Percentiles rank a stretch among this genome's conserved stretches.
Evolutionary conservation across 2,888 invertebrate species (phyloP).

Genomic region (Timandra comae): DNA sequence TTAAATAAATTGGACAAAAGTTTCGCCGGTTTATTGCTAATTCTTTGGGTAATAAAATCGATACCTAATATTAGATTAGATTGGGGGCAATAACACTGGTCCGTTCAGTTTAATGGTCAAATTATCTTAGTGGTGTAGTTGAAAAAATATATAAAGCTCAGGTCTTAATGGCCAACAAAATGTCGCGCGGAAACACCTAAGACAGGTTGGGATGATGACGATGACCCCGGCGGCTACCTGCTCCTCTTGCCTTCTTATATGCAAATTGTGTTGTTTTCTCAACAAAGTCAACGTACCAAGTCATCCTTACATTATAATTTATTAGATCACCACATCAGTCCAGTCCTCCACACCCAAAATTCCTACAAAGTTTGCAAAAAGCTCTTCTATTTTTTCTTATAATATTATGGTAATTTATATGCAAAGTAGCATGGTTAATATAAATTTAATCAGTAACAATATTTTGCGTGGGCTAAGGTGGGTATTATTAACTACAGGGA

Average conservation of each 20-base stretch:
- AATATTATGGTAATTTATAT: too few species aligned
- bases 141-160: conserved; percentile 37
- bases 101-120: conserved; percentile 25
- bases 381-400: background rate
- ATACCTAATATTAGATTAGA: conserved; percentile 6
- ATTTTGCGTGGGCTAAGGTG: too few species aligned
- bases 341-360: conserved; percentile 22
- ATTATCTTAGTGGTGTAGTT: conserved; percentile 22
- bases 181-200: conserved; percentile 58
- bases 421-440: too few species aligned
- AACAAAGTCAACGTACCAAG: conserved; percentile 53
- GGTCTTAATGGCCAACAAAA: conserved; percentile 55
- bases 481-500: too few species aligned
- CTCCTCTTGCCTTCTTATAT: conserved; percentile 57
- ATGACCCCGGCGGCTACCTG: conserved; percentile 66
- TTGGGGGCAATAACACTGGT: conserved; percentile 25
- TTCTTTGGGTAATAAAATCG: conserved; percentile 22
- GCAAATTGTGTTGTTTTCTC: conserved; percentile 62
- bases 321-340: conserved; percentile 51
- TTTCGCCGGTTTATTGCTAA: too few species aligned
- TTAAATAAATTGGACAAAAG: too few species aligned
- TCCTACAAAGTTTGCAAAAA: conserved; percentile 9
- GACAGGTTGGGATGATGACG: conserved; percentile 62
- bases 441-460: too few species aligned
- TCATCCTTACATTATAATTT: conserved; percentile 52